These are phyloP conservation scores for Lampris incognitus DNA, from an alignment of 2,113 vertebrate species.

Conservation along the genomic window DNA sequence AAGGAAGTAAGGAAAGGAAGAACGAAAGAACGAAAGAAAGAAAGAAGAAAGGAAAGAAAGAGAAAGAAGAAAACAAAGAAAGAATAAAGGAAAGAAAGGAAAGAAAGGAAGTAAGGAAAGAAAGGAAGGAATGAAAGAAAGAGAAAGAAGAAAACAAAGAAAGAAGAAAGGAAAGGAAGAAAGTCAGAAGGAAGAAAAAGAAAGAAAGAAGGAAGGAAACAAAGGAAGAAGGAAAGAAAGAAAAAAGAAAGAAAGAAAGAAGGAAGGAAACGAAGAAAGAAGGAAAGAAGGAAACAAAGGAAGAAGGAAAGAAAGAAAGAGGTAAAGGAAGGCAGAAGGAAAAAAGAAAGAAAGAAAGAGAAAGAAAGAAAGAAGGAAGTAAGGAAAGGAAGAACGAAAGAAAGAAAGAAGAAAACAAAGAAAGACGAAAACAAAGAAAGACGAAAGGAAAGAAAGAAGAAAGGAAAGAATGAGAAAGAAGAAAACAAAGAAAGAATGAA, in stretches of 20 bases:
- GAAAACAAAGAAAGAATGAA: too few relatives aligned
- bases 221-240: background rate
- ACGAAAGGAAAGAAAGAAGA: too few relatives aligned
- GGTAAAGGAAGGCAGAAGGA: too few relatives aligned
- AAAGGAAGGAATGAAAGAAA: background rate
- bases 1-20: too few relatives aligned
- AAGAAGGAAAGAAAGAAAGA: background rate
- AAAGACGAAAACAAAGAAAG: too few relatives aligned
- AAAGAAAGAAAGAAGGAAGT: too few relatives aligned
- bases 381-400: too few relatives aligned
- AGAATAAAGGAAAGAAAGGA: background rate
- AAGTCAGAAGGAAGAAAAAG: background rate
- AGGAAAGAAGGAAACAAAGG: background rate
- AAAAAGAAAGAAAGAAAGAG: too few relatives aligned
- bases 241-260: background rate
- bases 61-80: background rate
- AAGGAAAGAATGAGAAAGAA: too few relatives aligned
- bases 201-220: background rate
- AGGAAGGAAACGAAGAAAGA: background rate
- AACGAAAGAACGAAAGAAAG: too few relatives aligned
- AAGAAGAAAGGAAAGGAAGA: background rate
- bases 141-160: background rate
- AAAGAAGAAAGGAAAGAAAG: background rate
- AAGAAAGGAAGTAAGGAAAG: too few relatives aligned
- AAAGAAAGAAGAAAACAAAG: too few relatives aligned